Percentiles rank a stretch among this genome's conserved stretches.
phyloP scores from a whole-genome alignment of 2,113 vertebrate species.

The Pedionomus torquatus region DNA sequence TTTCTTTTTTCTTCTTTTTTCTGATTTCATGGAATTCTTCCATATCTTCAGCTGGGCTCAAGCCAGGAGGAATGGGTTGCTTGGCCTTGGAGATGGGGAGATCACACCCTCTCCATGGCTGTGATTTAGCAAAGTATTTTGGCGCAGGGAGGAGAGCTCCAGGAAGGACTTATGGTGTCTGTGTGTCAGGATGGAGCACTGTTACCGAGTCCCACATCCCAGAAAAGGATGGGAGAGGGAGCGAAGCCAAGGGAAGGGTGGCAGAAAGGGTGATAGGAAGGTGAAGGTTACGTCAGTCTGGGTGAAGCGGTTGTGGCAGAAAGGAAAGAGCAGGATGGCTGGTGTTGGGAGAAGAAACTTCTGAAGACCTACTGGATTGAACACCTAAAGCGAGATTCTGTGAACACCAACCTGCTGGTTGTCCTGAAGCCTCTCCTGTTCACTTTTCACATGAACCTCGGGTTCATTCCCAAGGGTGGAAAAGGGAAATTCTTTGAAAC shows the following conservation, averaged over 20 bases:
- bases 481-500: background rate
- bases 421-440: background rate
- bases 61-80: background rate
- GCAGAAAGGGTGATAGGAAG: background rate
- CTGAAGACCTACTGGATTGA: background rate
- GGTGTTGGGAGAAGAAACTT: background rate
- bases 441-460: background rate
- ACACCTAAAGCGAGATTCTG: background rate
- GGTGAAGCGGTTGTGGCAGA: background rate
- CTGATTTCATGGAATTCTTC: background rate
- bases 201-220: background rate
- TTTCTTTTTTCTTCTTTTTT: background rate
- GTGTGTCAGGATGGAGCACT: background rate
- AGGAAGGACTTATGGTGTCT: fast-evolving
- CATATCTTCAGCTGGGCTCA: background rate
- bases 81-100: background rate
- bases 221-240: background rate
- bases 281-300: background rate
- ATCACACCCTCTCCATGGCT: background rate
- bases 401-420: background rate
- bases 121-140: background rate
- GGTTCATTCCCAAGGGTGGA: background rate
- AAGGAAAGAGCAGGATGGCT: background rate
- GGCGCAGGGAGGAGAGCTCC: background rate
- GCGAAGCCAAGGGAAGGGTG: background rate